These are phyloP conservation scores for Drepanosiphum platanoidis DNA, from an alignment of 2,888 invertebrate genomes.

Conservation along the genomic window DNA sequence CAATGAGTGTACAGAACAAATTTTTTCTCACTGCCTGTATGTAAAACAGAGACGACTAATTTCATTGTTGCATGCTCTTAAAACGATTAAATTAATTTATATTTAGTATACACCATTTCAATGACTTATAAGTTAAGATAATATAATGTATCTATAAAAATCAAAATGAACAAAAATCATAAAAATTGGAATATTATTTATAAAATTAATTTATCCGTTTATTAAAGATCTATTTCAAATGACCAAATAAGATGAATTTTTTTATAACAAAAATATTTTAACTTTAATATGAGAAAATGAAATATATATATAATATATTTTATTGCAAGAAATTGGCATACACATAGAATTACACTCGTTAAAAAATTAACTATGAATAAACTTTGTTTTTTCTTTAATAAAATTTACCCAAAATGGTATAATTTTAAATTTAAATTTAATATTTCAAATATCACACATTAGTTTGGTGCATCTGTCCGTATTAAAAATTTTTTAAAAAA, in stretches of 20 bases:
- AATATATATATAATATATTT: neutral
- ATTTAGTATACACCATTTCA: neutral
- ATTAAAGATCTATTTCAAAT: neutral
- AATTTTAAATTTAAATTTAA: slow-evolving; percentile 37
- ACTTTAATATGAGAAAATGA: neutral
- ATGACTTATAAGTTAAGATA: neutral
- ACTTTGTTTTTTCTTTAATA: slow-evolving; percentile 25
- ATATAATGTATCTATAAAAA: too few relatives aligned
- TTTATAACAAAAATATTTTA: neutral
- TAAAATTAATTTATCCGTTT: neutral
- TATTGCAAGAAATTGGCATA: neutral
- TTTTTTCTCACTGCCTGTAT: too few relatives aligned
- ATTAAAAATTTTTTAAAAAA: slow-evolving; percentile 6
- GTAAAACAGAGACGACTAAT: too few relatives aligned
- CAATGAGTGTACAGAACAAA: too few relatives aligned
- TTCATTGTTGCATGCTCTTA: too few relatives aligned
- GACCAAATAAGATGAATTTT: neutral
- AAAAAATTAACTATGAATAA: slow-evolving; percentile 34
- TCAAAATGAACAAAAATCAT: neutral
- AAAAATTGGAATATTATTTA: neutral
- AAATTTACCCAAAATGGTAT: slow-evolving; percentile 44
- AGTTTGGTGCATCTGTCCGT: slow-evolving; percentile 54
- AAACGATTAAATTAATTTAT: neutral
- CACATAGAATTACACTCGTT: slow-evolving; percentile 11
- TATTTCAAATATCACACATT: slow-evolving; percentile 52